phyloP scores from a whole-genome alignment of 2,888 invertebrate genomes.

The Notodonta dromedarius region DNA sequence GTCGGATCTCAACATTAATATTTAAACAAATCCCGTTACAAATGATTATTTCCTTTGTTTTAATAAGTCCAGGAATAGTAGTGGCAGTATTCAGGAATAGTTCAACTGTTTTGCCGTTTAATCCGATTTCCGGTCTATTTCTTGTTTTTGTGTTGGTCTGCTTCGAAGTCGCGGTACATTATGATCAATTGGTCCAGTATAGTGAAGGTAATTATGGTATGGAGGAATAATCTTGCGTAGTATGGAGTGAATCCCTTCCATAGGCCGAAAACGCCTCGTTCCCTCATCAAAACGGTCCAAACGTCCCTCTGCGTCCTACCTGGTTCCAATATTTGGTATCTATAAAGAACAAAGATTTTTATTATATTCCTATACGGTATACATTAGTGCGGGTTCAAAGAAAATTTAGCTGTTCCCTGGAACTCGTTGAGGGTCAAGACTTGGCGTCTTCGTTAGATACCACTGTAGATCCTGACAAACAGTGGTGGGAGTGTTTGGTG shows the following conservation, averaged over 20 bases:
- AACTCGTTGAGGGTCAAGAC: no score
- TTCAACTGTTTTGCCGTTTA: not conserved
- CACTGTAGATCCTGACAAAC: no score
- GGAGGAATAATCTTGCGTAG: constrained; percentile 95
- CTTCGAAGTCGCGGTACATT: constrained; percentile 70
- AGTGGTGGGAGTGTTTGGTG: no score
- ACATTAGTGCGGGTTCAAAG: no score
- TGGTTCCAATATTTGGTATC: constrained; percentile 48
- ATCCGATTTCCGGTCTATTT: constrained; percentile 1
- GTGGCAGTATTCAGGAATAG: not conserved
- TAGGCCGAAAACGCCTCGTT: constrained; percentile 93
- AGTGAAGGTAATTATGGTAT: constrained; percentile 97
- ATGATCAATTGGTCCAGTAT: constrained; percentile 94
- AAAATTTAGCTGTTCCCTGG: no score
- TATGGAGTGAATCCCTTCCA: constrained; percentile 99
- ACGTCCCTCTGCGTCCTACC: constrained; percentile 85
- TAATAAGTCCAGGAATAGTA: not conserved
- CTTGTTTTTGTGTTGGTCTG: constrained; percentile 6
- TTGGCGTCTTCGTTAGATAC: no score
- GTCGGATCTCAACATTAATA: constrained; percentile 2
- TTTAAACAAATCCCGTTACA: constrained; percentile 6
- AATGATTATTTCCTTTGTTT: constrained; percentile 8
- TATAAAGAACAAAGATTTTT: constrained; percentile 23
- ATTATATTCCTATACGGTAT: no score
- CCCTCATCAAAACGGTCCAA: constrained; percentile 87